Evolutionary conservation across 2,888 invertebrate genomes (phyloP).

Genomic region (Schizotus pectinicornis): DNA sequence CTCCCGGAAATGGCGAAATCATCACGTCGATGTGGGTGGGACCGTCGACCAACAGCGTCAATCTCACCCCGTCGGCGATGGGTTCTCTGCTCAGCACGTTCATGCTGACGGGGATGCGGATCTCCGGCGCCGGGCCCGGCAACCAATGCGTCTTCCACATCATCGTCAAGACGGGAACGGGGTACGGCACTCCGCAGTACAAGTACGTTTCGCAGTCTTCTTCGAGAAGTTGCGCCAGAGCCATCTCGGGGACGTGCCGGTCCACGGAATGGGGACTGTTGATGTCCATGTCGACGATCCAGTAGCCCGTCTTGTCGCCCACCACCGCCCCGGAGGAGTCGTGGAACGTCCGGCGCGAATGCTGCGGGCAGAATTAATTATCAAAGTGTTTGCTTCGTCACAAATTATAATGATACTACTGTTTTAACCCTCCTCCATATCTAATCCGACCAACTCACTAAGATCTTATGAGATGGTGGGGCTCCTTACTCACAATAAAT

Average conservation of each 20-base stretch:
- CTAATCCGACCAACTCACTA: too few relatives aligned
- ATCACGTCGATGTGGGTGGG: slow-evolving; percentile 73
- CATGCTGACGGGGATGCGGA: slow-evolving; percentile 61
- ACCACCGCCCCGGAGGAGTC: slow-evolving; percentile 59
- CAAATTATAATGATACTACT: too few relatives aligned
- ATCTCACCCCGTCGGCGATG: slow-evolving; percentile 54
- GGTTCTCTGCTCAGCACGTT: slow-evolving; percentile 57
- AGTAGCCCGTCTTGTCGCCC: slow-evolving; percentile 66
- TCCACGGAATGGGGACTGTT: slow-evolving; percentile 71
- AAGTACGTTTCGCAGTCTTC: slow-evolving; percentile 67
- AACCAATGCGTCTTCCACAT: slow-evolving; percentile 70
- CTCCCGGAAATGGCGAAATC: slow-evolving; percentile 66
- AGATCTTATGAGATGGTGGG: too few relatives aligned
- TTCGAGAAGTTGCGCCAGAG: slow-evolving; percentile 57
- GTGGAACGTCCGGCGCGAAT: slow-evolving; percentile 68
- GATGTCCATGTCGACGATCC: slow-evolving; percentile 78
- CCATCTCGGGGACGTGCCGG: slow-evolving; percentile 63
- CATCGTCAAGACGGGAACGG: slow-evolving; percentile 74
- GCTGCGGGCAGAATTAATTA: slow-evolving; percentile 57
- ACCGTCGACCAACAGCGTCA: slow-evolving; percentile 63
- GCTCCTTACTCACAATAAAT: too few relatives aligned
- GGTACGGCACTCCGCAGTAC: slow-evolving; percentile 83
- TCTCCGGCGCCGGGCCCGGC: slow-evolving; percentile 62
- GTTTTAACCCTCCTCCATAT: too few relatives aligned
- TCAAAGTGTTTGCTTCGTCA: neutral